These are phyloP conservation scores for Lycocorax pyrrhopterus DNA, from an alignment of 2,113 vertebrate species.

Conservation along the genomic window DNA sequence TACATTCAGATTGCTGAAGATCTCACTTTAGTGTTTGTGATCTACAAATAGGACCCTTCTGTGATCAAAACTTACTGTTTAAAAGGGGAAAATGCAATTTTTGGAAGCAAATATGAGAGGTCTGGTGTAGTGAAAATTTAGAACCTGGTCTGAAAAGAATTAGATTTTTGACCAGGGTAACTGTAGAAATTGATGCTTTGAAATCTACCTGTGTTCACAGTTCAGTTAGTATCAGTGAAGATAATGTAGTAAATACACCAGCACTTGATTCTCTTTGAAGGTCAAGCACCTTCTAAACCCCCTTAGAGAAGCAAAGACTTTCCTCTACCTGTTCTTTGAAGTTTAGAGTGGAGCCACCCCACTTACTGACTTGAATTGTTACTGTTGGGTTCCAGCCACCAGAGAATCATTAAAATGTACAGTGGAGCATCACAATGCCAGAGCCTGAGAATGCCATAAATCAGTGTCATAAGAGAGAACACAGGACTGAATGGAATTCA, in stretches of 20 bases:
- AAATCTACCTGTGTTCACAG: background rate
- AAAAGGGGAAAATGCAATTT: background rate
- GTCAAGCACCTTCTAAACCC: background rate
- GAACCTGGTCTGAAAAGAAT: background rate
- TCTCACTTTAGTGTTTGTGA: background rate
- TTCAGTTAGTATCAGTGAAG: background rate
- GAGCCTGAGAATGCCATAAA: background rate
- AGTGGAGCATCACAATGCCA: background rate
- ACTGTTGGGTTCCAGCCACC: background rate
- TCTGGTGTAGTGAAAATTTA: background rate
- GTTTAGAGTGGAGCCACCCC: background rate
- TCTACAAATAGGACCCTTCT: background rate
- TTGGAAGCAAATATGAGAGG: background rate
- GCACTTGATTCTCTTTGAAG: background rate
- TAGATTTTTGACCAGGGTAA: background rate
- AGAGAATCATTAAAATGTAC: background rate
- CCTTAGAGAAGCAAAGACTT: background rate
- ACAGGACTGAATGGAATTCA: background rate
- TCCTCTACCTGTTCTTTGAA: background rate
- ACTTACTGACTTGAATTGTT: background rate
- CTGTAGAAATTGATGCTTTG: background rate
- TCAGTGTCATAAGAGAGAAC: background rate
- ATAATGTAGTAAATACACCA: background rate
- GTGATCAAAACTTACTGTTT: background rate
- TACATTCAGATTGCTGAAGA: background rate